These are phyloP conservation scores for Drosophila dives DNA, from an alignment of 2,888 invertebrate genomes.

Conservation along the genomic window DNA sequence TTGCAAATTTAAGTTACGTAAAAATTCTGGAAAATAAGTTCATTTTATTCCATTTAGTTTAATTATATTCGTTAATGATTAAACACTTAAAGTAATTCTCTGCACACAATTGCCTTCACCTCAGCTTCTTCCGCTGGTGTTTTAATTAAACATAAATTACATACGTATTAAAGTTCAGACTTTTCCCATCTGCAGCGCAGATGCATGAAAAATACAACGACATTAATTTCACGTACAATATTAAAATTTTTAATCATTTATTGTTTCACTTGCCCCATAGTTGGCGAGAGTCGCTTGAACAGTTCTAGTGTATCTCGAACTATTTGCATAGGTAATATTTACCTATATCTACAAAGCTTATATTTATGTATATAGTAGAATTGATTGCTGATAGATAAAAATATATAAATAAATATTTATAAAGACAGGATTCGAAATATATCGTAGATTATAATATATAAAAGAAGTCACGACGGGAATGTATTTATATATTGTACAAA, in stretches of 20 bases:
- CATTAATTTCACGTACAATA: conserved; percentile 62
- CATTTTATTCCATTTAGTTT: neutral
- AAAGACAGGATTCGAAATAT: neutral
- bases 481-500: neutral
- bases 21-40: neutral
- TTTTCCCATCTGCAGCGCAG: neutral
- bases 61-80: conserved; percentile 15
- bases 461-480: neutral
- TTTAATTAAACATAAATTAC: conserved; percentile 43
- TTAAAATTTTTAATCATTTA: conserved; percentile 70
- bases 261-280: conserved; percentile 24
- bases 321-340: neutral
- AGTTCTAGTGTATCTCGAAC: conserved; percentile 5
- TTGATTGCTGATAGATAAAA: neutral
- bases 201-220: conserved; percentile 44
- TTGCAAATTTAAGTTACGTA: conserved; percentile 6
- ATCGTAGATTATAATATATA: neutral
- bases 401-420: neutral
- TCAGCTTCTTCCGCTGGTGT: conserved; percentile 14
- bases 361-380: neutral
- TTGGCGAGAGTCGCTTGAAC: conserved; percentile 19
- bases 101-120: conserved; percentile 16
- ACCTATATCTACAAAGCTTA: neutral
- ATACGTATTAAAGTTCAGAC: conserved; percentile 12
- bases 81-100: conserved; percentile 29